Evolutionary conservation across 2,797 vertebrate genomes (phyloP).

Genomic region (Dermochelys coriacea): DNA sequence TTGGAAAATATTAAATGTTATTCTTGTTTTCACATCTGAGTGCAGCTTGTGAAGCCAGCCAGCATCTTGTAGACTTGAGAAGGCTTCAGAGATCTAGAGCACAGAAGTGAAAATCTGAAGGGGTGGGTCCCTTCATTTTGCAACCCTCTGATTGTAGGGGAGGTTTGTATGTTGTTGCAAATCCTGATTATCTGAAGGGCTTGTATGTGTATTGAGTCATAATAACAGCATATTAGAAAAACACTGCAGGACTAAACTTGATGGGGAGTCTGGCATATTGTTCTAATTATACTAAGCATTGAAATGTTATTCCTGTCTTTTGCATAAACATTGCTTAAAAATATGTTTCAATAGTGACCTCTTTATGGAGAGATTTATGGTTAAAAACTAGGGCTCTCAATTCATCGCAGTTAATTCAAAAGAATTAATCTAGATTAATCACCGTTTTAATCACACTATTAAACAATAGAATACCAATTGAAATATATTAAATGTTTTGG

Average conservation of each 20-base stretch:
- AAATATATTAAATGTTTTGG: no score
- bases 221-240: not conserved
- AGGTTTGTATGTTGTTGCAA: not conserved
- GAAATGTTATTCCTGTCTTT: conserved; percentile 11
- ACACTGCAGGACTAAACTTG: not conserved
- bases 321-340: not conserved
- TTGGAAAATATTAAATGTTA: not conserved
- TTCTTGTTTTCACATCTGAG: not conserved
- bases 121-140: rapidly evolving
- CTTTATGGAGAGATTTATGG: conserved; percentile 3
- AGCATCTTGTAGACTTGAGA: conserved; percentile 5
- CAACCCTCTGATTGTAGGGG: not conserved
- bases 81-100: not conserved
- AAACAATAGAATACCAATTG: no score
- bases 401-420: no score
- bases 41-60: conserved; percentile 5
- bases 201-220: not conserved
- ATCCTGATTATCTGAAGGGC: no score
- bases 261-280: not conserved
- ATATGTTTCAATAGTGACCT: not conserved
- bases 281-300: not conserved
- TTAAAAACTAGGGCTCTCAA: not conserved
- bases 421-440: no score
- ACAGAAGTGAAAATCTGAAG: not conserved
- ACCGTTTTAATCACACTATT: no score